phyloP scores from a whole-genome alignment of 2,797 vertebrate species.

The Myioborus melanocephalus region DNA sequence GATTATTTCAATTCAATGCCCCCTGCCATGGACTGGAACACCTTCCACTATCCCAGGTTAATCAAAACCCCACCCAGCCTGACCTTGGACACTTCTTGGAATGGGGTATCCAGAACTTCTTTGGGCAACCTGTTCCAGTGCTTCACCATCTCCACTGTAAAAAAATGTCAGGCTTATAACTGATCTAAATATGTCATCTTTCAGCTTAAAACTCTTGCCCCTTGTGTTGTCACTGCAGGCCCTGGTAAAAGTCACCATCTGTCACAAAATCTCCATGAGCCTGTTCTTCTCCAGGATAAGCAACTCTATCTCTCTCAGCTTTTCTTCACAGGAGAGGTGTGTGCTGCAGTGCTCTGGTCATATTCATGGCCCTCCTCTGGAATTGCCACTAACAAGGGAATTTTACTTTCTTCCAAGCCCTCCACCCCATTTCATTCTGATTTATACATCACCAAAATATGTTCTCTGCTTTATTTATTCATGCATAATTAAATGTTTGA shows the following conservation, averaged over 20 bases:
- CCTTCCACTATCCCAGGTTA: neutral
- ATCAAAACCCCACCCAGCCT: neutral
- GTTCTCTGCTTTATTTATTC: neutral
- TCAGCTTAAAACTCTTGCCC: neutral
- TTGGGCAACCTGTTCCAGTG: neutral
- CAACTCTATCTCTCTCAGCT: neutral
- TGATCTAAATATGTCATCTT: neutral
- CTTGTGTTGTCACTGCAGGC: neutral
- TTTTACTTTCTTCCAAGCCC: neutral
- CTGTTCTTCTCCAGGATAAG: neutral
- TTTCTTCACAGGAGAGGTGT: neutral
- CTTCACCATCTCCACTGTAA: neutral
- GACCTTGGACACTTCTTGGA: neutral
- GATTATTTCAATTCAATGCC: accelerated
- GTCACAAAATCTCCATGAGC: neutral
- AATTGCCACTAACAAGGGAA: neutral
- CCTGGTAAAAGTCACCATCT: neutral
- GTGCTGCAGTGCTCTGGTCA: neutral
- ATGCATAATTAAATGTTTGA: neutral
- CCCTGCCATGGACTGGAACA: neutral
- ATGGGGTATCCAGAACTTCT: neutral
- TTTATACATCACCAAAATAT: neutral
- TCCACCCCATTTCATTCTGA: neutral
- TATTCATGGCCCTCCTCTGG: neutral
- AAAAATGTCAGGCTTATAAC: neutral